Evolutionary conservation across 2,797 vertebrate genomes (phyloP).

Genomic region (Ammospiza maritima): DNA sequence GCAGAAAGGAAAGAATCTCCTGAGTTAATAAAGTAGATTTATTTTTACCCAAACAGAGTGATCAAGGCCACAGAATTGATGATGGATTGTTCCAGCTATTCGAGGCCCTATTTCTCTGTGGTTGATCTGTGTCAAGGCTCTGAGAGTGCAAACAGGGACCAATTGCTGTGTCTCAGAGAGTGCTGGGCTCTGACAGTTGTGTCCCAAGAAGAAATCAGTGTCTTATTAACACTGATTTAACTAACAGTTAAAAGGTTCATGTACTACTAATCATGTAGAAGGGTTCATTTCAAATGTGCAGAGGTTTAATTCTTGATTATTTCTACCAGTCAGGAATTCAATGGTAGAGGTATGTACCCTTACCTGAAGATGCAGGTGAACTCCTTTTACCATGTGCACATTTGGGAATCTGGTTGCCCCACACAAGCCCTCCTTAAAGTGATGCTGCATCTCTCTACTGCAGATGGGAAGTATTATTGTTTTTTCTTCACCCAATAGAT

Average conservation of each 20-base stretch:
- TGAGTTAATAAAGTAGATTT: background rate
- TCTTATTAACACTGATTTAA: background rate
- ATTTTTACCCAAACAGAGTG: background rate
- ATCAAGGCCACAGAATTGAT: background rate
- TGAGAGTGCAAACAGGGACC: background rate
- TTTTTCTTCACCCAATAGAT: background rate
- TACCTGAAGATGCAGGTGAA: background rate
- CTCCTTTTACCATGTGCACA: fast-evolving
- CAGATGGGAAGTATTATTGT: background rate
- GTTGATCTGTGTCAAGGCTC: background rate
- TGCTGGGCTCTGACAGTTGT: background rate
- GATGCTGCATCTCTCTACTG: background rate
- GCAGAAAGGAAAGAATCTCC: background rate
- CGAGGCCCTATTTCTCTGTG: background rate
- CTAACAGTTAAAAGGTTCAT: background rate
- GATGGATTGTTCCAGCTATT: background rate
- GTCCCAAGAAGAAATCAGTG: background rate
- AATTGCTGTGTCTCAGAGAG: background rate
- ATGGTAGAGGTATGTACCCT: background rate
- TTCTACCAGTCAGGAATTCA: background rate
- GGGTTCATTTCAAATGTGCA: background rate
- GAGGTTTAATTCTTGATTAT: background rate
- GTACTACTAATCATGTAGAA: background rate
- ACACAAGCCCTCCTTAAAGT: background rate
- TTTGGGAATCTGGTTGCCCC: background rate